Conservation (phyloP, 1,140 invertebrate genomes). For the Drosophila sproati region DNA sequence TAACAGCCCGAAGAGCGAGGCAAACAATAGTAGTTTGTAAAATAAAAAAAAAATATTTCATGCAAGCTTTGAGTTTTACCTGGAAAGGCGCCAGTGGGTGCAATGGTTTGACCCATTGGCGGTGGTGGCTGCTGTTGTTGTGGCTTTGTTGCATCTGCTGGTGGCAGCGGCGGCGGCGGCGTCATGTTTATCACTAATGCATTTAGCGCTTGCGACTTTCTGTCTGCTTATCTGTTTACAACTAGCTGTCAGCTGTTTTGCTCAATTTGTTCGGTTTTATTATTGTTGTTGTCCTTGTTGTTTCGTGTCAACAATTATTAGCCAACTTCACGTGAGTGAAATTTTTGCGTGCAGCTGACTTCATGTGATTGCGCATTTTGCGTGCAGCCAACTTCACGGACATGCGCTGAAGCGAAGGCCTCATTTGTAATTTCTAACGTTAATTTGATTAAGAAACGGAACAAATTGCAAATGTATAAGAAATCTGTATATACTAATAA, state of each 20-base stretch:
- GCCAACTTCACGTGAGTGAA: neutral
- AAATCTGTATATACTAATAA: neutral
- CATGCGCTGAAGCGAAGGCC: neutral
- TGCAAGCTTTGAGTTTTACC: slow-evolving; percentile 27
- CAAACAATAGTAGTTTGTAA: neutral
- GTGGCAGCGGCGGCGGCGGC: slow-evolving; percentile 28
- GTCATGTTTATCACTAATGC: slow-evolving; percentile 37
- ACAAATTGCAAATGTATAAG: neutral
- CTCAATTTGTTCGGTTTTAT: neutral
- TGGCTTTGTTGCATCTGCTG: slow-evolving; percentile 6
- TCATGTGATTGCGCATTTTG: neutral
- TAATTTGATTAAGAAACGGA: slow-evolving; percentile 39
- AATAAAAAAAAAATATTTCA: neutral
- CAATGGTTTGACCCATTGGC: slow-evolving; percentile 58
- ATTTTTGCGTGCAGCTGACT: slow-evolving; percentile 15
- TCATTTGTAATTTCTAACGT: slow-evolving; percentile 20
- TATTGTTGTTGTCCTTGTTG: slow-evolving; percentile 3
- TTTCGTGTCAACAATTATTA: too few species aligned
- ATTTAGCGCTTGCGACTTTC: neutral
- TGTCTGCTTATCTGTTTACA: slow-evolving; percentile 17
- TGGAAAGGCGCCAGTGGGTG: slow-evolving; percentile 62
- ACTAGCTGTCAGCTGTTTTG: slow-evolving; percentile 21
- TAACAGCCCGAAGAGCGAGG: neutral
- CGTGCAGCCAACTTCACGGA: slow-evolving; percentile 19
- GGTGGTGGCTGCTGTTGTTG: slow-evolving; percentile 43